phyloP scores from a whole-genome alignment of 1,140 invertebrate genomes.

The Cydia fagiglandana region DNA sequence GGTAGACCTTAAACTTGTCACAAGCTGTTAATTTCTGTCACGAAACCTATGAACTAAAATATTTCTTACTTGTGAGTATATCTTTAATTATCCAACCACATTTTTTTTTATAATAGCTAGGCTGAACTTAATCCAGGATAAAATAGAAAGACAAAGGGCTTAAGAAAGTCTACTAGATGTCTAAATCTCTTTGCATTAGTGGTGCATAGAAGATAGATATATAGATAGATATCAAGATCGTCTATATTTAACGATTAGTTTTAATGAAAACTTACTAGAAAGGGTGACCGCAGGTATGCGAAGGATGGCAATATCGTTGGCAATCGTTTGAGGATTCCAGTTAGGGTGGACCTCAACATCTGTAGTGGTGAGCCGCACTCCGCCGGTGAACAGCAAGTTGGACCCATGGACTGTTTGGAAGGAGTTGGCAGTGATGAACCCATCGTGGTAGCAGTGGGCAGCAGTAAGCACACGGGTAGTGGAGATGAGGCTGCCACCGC shows the following conservation, averaged over 20 bases:
- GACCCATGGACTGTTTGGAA: constrained; percentile 53
- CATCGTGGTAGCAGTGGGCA: constrained; percentile 55
- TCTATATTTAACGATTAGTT: not conserved
- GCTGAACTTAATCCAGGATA: too few relatives aligned
- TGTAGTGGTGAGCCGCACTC: constrained; percentile 42
- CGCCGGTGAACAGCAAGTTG: constrained; percentile 51
- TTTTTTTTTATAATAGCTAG: too few relatives aligned
- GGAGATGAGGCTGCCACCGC: constrained; percentile 52
- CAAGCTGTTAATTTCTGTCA: too few relatives aligned
- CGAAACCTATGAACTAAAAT: too few relatives aligned
- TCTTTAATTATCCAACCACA: too few relatives aligned
- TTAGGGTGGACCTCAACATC: constrained; percentile 47
- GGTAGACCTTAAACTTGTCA: too few relatives aligned
- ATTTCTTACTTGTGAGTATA: too few relatives aligned
- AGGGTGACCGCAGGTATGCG: constrained; percentile 42
- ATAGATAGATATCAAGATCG: too few relatives aligned
- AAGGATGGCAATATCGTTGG: constrained; percentile 55
- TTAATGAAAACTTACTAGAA: constrained; percentile 44
- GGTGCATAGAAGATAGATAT: too few relatives aligned
- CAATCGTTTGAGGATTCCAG: constrained; percentile 42
- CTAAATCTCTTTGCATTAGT: too few relatives aligned
- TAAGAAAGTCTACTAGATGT: too few relatives aligned
- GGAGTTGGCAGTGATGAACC: constrained; percentile 38
- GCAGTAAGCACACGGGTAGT: constrained; percentile 50
- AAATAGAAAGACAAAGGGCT: too few relatives aligned